Conservation (phyloP, 2,113 vertebrate genomes). For the Thalassoma bifasciatum region DNA sequence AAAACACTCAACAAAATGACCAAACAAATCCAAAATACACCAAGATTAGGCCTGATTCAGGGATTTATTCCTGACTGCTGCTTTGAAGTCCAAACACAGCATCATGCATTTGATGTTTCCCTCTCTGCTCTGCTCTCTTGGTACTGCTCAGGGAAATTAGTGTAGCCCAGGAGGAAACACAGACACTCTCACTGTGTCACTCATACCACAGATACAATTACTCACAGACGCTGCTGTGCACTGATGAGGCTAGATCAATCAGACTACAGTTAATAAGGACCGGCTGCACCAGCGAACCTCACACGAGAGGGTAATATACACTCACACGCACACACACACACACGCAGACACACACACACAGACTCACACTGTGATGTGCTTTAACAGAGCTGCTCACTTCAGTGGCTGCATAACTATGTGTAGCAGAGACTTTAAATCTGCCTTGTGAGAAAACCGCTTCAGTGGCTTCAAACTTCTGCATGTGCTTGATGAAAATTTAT, state of each 20-base stretch:
- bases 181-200: constrained; percentile 23
- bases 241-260: constrained; percentile 36
- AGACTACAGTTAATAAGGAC: constrained; percentile 44
- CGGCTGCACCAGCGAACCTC: constrained; percentile 30
- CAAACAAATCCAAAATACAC: neutral
- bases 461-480: constrained; percentile 20
- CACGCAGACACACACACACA: constrained; percentile 3
- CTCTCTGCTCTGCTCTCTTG: neutral
- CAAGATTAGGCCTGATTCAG: neutral
- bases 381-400: constrained; percentile 17
- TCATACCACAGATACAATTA: constrained; percentile 46
- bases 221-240: constrained; percentile 13
- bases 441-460: too few relatives aligned
- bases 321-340: neutral
- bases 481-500: constrained; percentile 4
- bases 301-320: constrained; percentile 10
- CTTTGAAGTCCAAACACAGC: constrained; percentile 12
- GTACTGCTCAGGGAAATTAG: constrained; percentile 18
- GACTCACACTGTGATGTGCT: neutral
- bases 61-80: neutral
- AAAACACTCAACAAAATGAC: neutral
- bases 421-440: constrained; percentile 22
- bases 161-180: constrained; percentile 24
- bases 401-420: neutral
- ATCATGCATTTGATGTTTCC: neutral